Evolutionary conservation across 2,797 vertebrate genomes (phyloP), one percentile per base, ranked within the genome.

Genomic region (Oryzias sinensis): DNA sequence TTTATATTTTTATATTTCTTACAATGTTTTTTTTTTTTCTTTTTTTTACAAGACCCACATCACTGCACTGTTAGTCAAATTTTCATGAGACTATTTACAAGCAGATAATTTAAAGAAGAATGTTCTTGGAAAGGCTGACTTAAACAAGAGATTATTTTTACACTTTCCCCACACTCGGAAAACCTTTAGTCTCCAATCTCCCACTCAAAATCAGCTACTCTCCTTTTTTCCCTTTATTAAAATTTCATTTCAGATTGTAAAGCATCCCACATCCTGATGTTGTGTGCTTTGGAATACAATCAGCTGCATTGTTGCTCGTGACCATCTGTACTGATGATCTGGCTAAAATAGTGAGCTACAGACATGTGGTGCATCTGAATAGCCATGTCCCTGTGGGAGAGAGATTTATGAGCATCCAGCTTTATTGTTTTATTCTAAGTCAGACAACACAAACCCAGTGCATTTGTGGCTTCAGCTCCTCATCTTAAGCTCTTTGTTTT

Each of bases 321-420:
- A 16, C 76, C 64, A 73, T 70, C 70, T 69, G 74, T 65, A 54
- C 70, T 48, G 68, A 75, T 83, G 77, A 86, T 78, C 65, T 52
- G 62, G 53, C 58, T 69, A 64, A 82, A 81, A 68, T 62, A 80
- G 47, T 7, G 53, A 65, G 70, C 68, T 27, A 46, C 62, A 76
- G 76, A 73, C 68, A 54, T 59, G 74, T 70, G 72, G 57, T 52
- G 51, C 27, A 33, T 73, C 68, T 72, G 78, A 85, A 83, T 76
- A 78, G 80, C 60, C 59, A 47, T 33, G 3, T 69, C 62, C 62
- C 77, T 49, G 48, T 52, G 74, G 77, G 74, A 67, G 45, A 46
- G 27, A 59, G 76, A 70, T 74, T 77, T 75, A 83, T 78, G 68
- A 80, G 75, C 62, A 63, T 57, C 15, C 29, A 65, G 68, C 76